These are phyloP conservation scores for Armadillidium nasatum DNA, from an alignment of 1,140 invertebrate species.

Conservation along the genomic window DNA sequence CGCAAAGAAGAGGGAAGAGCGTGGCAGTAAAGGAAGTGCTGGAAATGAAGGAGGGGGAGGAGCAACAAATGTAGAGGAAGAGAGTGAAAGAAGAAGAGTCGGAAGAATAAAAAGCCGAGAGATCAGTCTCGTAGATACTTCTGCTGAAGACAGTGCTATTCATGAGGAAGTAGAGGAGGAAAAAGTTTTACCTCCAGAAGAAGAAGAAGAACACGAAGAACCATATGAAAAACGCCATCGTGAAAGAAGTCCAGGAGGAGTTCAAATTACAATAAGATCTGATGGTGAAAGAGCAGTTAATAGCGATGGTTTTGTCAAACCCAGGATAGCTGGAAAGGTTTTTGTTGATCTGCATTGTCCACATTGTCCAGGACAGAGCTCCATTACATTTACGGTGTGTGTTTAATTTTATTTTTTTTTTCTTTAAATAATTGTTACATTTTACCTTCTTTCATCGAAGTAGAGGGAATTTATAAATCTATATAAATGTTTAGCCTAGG, in stretches of 20 bases:
- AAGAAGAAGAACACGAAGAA: neutral
- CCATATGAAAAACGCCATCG: neutral
- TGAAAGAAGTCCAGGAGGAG: neutral
- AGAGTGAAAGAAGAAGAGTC: neutral
- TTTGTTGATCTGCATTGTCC: conserved; percentile 8
- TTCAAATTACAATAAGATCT: neutral
- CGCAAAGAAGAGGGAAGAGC: no score
- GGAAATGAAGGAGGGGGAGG: neutral
- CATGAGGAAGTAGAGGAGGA: neutral
- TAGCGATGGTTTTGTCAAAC: neutral
- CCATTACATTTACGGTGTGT: neutral
- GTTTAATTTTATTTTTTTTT: neutral
- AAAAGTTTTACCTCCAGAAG: no score
- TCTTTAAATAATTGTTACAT: no score
- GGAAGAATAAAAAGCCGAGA: neutral
- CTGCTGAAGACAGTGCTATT: neutral
- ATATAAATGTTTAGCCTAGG: no score
- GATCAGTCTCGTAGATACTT: neutral
- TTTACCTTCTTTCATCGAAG: no score
- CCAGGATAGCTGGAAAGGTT: neutral
- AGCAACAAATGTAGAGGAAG: neutral
- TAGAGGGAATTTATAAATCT: no score
- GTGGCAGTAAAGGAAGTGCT: no score
- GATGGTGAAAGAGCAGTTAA: conserved; percentile 1
- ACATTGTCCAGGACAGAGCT: conserved; percentile 6